Evolutionary conservation across 2,888 invertebrate species (phyloP).

Genomic region (Sisyra terminalis): DNA sequence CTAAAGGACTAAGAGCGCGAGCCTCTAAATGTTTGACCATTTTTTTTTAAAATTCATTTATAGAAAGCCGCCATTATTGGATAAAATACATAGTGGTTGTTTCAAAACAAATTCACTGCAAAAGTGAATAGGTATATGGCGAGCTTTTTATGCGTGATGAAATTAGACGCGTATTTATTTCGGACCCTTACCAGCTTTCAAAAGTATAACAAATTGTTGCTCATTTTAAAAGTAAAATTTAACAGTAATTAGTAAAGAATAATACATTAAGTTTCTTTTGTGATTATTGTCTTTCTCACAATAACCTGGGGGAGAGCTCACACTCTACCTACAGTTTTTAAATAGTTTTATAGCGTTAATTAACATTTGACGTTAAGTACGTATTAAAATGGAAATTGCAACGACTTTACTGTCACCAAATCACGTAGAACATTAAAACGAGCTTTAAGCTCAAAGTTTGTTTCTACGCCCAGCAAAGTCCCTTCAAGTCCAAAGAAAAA

Average conservation of each 20-base stretch:
- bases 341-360: neutral
- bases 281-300: conserved; percentile 32
- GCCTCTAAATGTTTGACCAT: conserved; percentile 2
- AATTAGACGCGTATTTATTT: conserved; percentile 21
- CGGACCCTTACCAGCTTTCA: conserved; percentile 32
- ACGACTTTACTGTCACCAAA: conserved; percentile 2
- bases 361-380: neutral
- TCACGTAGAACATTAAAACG: too few relatives aligned
- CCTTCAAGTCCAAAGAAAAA: too few relatives aligned
- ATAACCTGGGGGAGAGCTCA: conserved; percentile 25
- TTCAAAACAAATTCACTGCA: conserved; percentile 4
- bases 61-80: too few relatives aligned
- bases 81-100: too few relatives aligned
- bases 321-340: conserved; percentile 13
- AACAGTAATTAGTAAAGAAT: neutral
- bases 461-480: conserved; percentile 5
- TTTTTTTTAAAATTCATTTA: neutral
- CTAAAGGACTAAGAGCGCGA: conserved; percentile 2
- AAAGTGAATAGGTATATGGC: conserved; percentile 1
- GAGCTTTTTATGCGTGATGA: neutral
- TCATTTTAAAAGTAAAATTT: neutral
- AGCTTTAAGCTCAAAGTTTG: neutral
- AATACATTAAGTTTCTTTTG: conserved; percentile 7
- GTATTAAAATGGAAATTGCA: neutral
- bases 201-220: neutral